Base-by-base conservation (phyloP, 2,113 vertebrate species). In the Zosterops borbonicus region DNA sequence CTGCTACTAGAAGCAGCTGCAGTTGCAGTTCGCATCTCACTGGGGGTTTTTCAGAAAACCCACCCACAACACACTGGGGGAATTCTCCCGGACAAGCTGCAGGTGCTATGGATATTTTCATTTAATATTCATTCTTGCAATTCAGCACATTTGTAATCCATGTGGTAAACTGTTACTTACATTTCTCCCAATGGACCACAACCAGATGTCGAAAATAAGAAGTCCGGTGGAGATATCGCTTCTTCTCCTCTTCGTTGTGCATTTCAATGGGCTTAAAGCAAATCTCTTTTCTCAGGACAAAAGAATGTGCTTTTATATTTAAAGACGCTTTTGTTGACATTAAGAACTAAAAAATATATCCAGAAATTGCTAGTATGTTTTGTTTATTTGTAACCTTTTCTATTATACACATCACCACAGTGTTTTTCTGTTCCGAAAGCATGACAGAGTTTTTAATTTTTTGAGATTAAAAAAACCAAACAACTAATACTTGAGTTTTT, bases 141-240 rank as follows among this genome's bases (percentile, higher is more conserved):
- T 98, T 98, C 98, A 98, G 98, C 98, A 98, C 98, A 98, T 98
- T 98, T 98, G 97, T 98, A 98, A 98, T 98, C 98, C 98, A 98
- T 97, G 97, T 97, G 98, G 98, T 98, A 97, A 98, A 97, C 97
- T 97, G 97, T 97, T 97, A 98, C 98, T 98, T 98, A 98, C 97
- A 97, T 98, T 97, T 97, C 97, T 98, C 98, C 98, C 97, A 90
- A 83, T 17, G 97, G 98, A 94, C 96, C 78, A 55, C 59, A 83
- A 80, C 91, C 95, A 97, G 97, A 97, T 97, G 95, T 97, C 8
- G 74, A 94, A 97, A 94, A 87, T 96, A 97, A 98, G 97, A 96
- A 94, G 92, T 95, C 87, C 37, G 3, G 89, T 94, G 95, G 94
- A 84, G 97, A 95, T 91, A 80, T 92, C 41, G 25, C 95, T 91